phyloP scores from a whole-genome alignment of 2,113 vertebrate genomes.

The Anguilla japonica region DNA sequence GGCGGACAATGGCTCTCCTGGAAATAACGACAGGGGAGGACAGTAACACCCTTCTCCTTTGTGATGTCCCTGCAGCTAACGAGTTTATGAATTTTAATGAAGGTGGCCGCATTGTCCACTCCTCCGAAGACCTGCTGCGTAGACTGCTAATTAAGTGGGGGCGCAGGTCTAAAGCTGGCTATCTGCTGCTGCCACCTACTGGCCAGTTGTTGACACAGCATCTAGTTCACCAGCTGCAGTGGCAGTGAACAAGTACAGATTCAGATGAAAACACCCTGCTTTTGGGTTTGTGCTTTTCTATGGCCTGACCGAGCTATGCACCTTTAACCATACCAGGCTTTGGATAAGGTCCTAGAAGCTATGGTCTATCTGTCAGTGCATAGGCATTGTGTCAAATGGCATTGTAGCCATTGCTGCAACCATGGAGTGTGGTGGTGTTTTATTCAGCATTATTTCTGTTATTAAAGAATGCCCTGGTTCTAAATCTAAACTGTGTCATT shows the following conservation, averaged over 20 bases:
- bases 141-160: background rate
- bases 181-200: background rate
- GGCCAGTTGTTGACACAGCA: background rate
- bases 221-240: background rate
- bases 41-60: background rate
- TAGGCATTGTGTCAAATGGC: too few relatives aligned
- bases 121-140: background rate
- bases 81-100: constrained; percentile 17
- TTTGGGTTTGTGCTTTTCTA: background rate
- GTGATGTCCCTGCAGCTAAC: background rate
- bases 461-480: too few relatives aligned
- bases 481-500: too few relatives aligned
- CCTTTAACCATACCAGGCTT: background rate
- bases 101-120: background rate
- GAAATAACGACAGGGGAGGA: background rate
- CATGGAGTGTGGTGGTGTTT: too few relatives aligned
- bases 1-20: background rate
- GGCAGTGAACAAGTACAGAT: background rate
- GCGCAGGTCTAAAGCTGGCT: background rate
- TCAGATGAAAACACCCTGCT: background rate
- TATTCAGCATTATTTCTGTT: too few relatives aligned
- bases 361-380: too few relatives aligned
- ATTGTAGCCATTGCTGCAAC: too few relatives aligned
- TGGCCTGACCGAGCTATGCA: background rate
- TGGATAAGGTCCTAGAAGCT: background rate